Conservation (phyloP, 1,140 invertebrate genomes). For the Pomacea maculata region DNA sequence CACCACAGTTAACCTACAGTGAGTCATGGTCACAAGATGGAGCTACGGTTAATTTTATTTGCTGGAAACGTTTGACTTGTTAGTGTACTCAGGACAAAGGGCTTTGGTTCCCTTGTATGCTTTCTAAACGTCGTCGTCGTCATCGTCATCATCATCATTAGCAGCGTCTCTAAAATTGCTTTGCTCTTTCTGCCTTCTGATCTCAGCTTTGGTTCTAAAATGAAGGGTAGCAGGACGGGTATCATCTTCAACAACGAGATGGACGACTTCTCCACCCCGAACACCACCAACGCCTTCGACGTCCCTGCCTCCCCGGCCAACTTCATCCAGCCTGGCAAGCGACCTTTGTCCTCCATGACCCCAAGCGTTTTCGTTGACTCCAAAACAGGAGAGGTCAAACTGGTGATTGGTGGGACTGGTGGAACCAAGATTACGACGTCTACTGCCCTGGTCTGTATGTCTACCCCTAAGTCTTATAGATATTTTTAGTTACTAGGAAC, state of each 20-base stretch:
- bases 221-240: conserved; percentile 77
- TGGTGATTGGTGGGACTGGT: conserved; percentile 90
- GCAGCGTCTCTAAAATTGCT: conserved; percentile 72
- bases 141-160: conserved; percentile 71
- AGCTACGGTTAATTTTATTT: no score
- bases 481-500: no score
- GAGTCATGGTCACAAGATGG: background rate
- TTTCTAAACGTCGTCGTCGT: no score
- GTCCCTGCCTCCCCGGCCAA: conserved; percentile 74
- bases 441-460: conserved; percentile 75
- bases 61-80: no score
- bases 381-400: conserved; percentile 73
- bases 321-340: conserved; percentile 81
- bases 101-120: no score
- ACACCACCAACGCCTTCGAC: conserved; percentile 77
- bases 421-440: conserved; percentile 89
- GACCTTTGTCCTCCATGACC: conserved; percentile 90
- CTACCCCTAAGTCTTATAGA: no score
- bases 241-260: conserved; percentile 94
- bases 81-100: no score
- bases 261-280: conserved; percentile 93
- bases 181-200: no score
- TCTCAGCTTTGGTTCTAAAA: conserved; percentile 66
- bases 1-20: conserved; percentile 81
- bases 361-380: conserved; percentile 83